These are phyloP conservation scores for Procambarus virginalis DNA, from an alignment of 1,140 invertebrate species.

Conservation along the genomic window DNA sequence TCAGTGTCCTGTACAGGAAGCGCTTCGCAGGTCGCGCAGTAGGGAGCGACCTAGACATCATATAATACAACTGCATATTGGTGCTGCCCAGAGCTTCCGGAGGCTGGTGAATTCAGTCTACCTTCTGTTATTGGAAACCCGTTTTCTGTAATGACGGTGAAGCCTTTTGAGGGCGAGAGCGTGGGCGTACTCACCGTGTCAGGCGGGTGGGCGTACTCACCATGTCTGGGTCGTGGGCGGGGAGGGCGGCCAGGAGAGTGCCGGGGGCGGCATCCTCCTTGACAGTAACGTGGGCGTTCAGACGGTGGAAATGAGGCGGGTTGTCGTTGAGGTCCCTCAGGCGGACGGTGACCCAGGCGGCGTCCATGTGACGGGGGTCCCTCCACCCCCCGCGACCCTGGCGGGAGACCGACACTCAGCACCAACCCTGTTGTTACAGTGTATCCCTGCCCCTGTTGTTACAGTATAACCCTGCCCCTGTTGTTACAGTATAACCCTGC, in stretches of 20 bases:
- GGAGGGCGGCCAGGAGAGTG: constrained; percentile 22
- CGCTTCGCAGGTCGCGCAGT: too few relatives aligned
- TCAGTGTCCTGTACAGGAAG: too few relatives aligned
- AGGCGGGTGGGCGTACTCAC: constrained; percentile 18
- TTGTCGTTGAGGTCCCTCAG: constrained; percentile 34
- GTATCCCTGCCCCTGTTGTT: too few relatives aligned
- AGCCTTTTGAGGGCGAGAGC: too few relatives aligned
- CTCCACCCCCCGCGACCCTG: constrained; percentile 31
- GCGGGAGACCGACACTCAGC: background rate
- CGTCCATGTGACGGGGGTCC: constrained; percentile 27
- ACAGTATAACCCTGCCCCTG: too few relatives aligned
- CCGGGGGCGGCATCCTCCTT: constrained; percentile 25
- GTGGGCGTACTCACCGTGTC: background rate
- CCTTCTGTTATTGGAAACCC: too few relatives aligned
- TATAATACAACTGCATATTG: background rate
- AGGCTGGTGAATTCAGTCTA: background rate
- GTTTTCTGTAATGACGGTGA: too few relatives aligned
- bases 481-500: too few relatives aligned
- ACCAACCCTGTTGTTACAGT: background rate
- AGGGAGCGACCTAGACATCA: background rate
- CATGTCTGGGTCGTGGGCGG: constrained; percentile 34
- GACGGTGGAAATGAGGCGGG: constrained; percentile 28
- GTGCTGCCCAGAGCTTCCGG: background rate
- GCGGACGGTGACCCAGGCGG: constrained; percentile 27
- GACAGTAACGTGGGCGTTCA: constrained; percentile 25